Percentiles rank a stretch among this genome's conserved stretches.
Conservation (phyloP, 2,888 invertebrate genomes). For the Pammene aurita region DNA sequence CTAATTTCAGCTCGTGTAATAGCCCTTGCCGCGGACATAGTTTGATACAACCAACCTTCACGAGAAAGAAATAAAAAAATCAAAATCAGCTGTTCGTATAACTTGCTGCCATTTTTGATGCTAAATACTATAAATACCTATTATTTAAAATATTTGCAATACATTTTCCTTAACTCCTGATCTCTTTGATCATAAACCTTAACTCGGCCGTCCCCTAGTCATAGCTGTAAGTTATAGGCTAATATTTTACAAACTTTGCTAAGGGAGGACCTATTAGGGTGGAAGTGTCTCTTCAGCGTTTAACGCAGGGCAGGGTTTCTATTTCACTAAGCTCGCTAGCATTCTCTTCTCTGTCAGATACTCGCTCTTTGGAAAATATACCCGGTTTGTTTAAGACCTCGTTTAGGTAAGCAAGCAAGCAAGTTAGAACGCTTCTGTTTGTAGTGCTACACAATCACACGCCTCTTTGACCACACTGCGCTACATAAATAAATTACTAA, state of each 20-base stretch:
- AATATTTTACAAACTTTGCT: constrained; percentile 40
- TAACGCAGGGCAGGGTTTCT: constrained; percentile 28
- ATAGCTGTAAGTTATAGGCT: constrained; percentile 41
- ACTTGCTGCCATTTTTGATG: no score
- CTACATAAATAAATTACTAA: not conserved
- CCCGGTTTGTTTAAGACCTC: constrained; percentile 21
- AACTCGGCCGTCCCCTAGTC: constrained; percentile 35
- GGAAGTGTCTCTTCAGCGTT: constrained; percentile 36
- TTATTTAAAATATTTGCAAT: constrained; percentile 7
- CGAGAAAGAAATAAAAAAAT: no score
- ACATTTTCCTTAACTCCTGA: constrained; percentile 22
- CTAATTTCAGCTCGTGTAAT: no score
- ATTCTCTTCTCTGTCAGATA: constrained; percentile 11
- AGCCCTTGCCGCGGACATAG: no score
- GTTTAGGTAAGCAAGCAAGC: constrained; percentile 8
- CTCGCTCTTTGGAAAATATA: constrained; percentile 18
- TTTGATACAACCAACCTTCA: no score
- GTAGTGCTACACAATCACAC: constrained; percentile 6
- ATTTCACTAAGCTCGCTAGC: constrained; percentile 23
- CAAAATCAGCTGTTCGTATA: no score
- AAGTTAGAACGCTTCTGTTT: constrained; percentile 4
- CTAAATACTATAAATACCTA: not conserved
- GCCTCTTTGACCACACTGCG: not conserved
- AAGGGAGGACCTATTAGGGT: constrained; percentile 38
- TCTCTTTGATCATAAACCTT: constrained; percentile 27